Evolutionary conservation across 2,888 invertebrate species (phyloP), one percentile per base, ranked within the genome.

Genomic region (Xylocampa areola): DNA sequence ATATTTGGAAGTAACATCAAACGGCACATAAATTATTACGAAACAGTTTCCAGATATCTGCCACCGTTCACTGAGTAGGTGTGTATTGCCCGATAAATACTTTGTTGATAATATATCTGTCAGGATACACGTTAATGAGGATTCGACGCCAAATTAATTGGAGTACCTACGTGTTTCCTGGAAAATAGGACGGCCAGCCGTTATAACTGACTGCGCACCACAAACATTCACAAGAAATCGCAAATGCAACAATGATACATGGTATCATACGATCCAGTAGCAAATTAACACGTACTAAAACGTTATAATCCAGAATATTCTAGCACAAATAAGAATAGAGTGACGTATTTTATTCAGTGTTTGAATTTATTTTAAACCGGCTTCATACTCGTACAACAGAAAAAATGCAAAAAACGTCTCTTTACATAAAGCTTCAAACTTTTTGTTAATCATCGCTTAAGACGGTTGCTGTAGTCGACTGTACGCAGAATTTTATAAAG

Each of bases 101-200:
- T 58, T 73, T 68, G 69, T 73, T 72, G 69, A 82, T 82, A 79
- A 83, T 86, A 86, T 85, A 86, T 86, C 86, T 83, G 84, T 87
- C 88, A 83, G 76, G 79, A 76, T 63, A 59, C 60, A 59, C 68
- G 71, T 71, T 88, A 88, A 88, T 84, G 82, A 85, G 84, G 70
- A 78, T 76, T 72, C 73, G 71, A 73, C 73, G 68, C 69, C 57
- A 73, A 77, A 87, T 84, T 83, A 84, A 87, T 86, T 83, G 73
- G 71, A 35, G 43, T 44, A 70, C 57, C 50, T 30, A 68, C 62
- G 41, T 69, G 76, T 82, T 77, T 80, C 69, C 66, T 68, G 72
- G 72, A 81, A 79, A 76, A 41, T 68, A 60, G 79, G 75, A 40
- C 76, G 51, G 40, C 48, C 41, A 45, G 10, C 16, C 17, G 51